Evolutionary conservation across 1,140 invertebrate genomes (phyloP).

Genomic region (Aphaenogaster floridana): DNA sequence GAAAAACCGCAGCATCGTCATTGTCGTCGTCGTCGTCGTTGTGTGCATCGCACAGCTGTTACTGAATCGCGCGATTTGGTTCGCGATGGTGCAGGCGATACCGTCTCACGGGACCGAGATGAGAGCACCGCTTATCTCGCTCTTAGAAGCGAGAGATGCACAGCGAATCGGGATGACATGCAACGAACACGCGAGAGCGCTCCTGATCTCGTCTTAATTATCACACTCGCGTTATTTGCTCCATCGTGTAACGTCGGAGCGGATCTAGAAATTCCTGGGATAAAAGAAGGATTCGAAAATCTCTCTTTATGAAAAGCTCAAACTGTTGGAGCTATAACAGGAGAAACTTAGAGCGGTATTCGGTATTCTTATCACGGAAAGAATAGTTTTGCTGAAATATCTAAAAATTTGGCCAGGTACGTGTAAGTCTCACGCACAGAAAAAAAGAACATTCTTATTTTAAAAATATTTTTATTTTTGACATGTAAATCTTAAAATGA

Average conservation of each 20-base stretch:
- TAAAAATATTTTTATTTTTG: too few species aligned
- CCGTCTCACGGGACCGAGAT: constrained; percentile 16
- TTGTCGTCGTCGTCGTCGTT: constrained; percentile 71
- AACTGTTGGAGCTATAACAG: background rate
- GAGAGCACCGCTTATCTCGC: constrained; percentile 26
- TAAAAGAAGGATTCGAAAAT: background rate
- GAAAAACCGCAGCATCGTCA: constrained; percentile 26
- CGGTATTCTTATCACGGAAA: too few species aligned
- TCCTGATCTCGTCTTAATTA: constrained; percentile 27
- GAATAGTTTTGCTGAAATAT: too few species aligned
- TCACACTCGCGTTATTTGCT: background rate
- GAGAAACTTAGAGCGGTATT: background rate
- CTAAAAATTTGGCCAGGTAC: too few species aligned
- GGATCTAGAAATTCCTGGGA: background rate
- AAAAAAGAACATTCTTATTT: too few species aligned
- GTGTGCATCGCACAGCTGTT: constrained; percentile 27
- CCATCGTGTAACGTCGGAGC: background rate
- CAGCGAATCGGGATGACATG: constrained; percentile 2
- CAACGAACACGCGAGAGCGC: background rate
- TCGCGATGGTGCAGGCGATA: constrained; percentile 20
- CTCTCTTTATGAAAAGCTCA: background rate
- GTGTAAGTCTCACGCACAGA: too few species aligned
- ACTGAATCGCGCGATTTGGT: constrained; percentile 59
- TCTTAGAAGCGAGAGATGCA: background rate
- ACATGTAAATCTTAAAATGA: too few species aligned